Conservation (phyloP, 2,797 vertebrate species). For the Sebastes diaconus region DNA sequence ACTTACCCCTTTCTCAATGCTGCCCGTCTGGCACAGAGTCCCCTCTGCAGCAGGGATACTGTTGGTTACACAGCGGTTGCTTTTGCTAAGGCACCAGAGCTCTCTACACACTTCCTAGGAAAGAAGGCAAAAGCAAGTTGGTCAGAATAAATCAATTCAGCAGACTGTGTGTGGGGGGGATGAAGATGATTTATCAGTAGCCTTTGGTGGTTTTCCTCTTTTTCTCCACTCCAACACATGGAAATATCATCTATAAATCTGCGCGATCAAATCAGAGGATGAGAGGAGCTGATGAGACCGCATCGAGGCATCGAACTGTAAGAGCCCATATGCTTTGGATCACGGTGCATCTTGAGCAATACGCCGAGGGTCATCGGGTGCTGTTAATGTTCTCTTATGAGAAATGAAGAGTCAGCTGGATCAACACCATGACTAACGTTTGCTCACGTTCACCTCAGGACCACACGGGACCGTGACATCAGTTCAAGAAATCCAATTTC, state of each 20-base stretch:
- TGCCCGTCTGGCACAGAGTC: constrained; percentile 95
- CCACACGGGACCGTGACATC: constrained; percentile 71
- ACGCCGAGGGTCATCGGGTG: constrained; percentile 53
- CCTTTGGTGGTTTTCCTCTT: constrained; percentile 33
- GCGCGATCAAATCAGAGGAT: constrained; percentile 34
- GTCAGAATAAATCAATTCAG: constrained; percentile 87
- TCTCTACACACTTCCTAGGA: constrained; percentile 99
- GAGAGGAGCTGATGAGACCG: constrained; percentile 30
- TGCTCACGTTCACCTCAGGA: constrained; percentile 65
- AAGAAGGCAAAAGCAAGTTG: constrained; percentile 98
- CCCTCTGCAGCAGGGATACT: constrained; percentile 98
- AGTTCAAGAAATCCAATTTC: constrained; percentile 67
- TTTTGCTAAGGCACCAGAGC: constrained; percentile 99
- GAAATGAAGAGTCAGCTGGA: constrained; percentile 75
- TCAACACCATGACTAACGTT: constrained; percentile 72
- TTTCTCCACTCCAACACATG: constrained; percentile 3
- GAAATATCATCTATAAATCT: constrained; percentile 48
- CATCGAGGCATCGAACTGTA: constrained; percentile 29
- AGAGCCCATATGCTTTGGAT: constrained; percentile 67
- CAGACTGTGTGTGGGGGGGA: constrained; percentile 8
- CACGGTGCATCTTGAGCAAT: constrained; percentile 58
- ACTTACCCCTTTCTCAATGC: constrained; percentile 98
- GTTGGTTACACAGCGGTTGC: constrained; percentile 98
- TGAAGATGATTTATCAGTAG: constrained; percentile 45
- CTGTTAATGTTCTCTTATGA: constrained; percentile 65